phyloP scores from a whole-genome alignment of 1,140 invertebrate genomes.

The Aphelenchoides fujianensis region DNA sequence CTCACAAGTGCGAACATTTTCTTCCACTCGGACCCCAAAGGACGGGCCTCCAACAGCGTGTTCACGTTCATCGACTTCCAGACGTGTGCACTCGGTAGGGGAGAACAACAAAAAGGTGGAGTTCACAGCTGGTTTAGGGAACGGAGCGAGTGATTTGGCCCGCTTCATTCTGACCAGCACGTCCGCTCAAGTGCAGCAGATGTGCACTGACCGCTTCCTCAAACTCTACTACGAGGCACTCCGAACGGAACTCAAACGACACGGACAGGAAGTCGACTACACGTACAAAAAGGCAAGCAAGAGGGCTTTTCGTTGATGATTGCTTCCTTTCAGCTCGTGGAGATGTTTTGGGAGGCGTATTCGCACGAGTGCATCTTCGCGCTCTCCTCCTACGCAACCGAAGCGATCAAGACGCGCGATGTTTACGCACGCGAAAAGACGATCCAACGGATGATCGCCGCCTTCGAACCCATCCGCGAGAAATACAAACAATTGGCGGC shows the following conservation, averaged over 20 bases:
- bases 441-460: slow-evolving; percentile 14
- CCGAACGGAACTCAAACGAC: slow-evolving; percentile 11
- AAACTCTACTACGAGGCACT: slow-evolving; percentile 5
- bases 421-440: not conserved
- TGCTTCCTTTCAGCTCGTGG: slow-evolving; percentile 4
- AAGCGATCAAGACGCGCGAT: slow-evolving; percentile 12
- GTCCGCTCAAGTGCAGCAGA: slow-evolving; percentile 1
- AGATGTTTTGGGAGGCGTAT: slow-evolving; percentile 9
- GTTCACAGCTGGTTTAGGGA: no score
- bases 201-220: slow-evolving; percentile 14
- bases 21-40: slow-evolving; percentile 3
- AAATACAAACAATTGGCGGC: no score
- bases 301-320: not conserved
- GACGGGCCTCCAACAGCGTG: not conserved
- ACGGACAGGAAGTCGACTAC: slow-evolving; percentile 1
- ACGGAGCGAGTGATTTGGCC: slow-evolving; percentile 11
- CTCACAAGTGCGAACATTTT: not conserved
- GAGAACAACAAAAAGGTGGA: no score
- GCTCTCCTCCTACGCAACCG: not conserved
- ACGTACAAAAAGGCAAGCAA: not conserved
- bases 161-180: slow-evolving; percentile 14
- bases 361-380: not conserved
- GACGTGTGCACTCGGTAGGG: not conserved
- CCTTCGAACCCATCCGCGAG: slow-evolving; percentile 6
- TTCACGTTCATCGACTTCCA: slow-evolving; percentile 12